These are phyloP conservation scores for Melitaea cinxia DNA, from an alignment of 1,140 invertebrate species.

Conservation along the genomic window DNA sequence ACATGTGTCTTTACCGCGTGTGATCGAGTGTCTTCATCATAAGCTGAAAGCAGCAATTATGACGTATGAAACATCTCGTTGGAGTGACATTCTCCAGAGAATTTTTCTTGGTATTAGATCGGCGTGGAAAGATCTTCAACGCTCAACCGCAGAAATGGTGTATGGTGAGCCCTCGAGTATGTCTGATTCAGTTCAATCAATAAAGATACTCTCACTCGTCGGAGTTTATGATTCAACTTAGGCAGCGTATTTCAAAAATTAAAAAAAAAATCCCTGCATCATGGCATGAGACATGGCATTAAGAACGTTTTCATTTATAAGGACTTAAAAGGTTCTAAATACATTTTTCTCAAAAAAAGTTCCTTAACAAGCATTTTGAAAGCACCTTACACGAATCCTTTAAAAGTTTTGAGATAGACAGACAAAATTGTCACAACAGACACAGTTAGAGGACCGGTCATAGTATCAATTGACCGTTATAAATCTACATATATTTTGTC, in stretches of 20 bases:
- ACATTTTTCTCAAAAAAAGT: too few relatives aligned
- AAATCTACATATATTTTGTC: not conserved
- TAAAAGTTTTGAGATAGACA: not conserved
- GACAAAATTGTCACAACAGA: not conserved
- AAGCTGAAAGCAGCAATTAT: slow-evolving; percentile 1
- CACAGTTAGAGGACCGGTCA: not conserved
- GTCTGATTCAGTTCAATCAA: not conserved
- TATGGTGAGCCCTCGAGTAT: not conserved
- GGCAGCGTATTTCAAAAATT: not conserved
- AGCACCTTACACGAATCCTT: not conserved
- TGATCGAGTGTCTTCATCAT: not conserved
- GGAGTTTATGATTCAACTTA: slow-evolving; percentile 1
- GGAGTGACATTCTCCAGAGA: not conserved
- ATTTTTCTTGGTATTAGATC: not conserved
- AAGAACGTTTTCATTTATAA: not conserved
- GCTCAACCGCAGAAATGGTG: not conserved
- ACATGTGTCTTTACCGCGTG: too few relatives aligned
- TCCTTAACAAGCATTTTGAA: not conserved
- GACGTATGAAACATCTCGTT: not conserved
- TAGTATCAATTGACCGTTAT: not conserved
- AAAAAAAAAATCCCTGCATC: not conserved
- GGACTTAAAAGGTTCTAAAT: too few relatives aligned
- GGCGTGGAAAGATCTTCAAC: not conserved
- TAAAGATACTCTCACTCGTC: not conserved
- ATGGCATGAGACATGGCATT: not conserved